Conservation (phyloP, 1,140 invertebrate genomes). For the Orchesella cincta region DNA sequence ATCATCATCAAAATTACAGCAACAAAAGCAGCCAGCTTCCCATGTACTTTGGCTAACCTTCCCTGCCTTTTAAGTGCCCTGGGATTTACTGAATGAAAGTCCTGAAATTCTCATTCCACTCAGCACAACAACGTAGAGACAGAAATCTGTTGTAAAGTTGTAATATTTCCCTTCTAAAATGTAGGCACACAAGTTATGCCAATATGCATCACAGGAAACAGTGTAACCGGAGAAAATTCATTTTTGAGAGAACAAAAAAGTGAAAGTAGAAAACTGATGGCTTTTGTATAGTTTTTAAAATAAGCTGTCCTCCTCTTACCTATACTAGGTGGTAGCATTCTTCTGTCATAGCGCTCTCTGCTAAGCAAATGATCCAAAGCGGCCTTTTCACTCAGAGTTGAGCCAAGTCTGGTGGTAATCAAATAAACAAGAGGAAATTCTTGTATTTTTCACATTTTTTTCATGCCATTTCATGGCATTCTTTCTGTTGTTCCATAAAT, state of each 20-base stretch:
- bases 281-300: too few relatives aligned
- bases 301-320: slow-evolving; percentile 9
- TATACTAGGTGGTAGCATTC: slow-evolving; percentile 29
- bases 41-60: not conserved
- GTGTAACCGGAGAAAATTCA: not conserved
- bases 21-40: not conserved
- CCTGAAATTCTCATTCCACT: not conserved
- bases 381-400: slow-evolving; percentile 29
- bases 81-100: not conserved
- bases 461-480: too few relatives aligned
- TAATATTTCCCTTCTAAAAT: too few relatives aligned
- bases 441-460: not conserved
- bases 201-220: not conserved
- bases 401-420: slow-evolving; percentile 23
- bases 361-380: slow-evolving; percentile 26
- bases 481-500: too few relatives aligned
- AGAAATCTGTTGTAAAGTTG: too few relatives aligned
- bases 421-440: not conserved
- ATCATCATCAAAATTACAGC: not conserved
- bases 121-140: too few relatives aligned
- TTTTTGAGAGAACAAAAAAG: too few relatives aligned
- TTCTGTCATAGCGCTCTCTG: slow-evolving; percentile 12
- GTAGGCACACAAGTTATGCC: not conserved
- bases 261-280: too few relatives aligned
- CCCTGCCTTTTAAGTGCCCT: not conserved